Conservation (phyloP, 2,797 vertebrate genomes). For the Tarsius wallacei region DNA sequence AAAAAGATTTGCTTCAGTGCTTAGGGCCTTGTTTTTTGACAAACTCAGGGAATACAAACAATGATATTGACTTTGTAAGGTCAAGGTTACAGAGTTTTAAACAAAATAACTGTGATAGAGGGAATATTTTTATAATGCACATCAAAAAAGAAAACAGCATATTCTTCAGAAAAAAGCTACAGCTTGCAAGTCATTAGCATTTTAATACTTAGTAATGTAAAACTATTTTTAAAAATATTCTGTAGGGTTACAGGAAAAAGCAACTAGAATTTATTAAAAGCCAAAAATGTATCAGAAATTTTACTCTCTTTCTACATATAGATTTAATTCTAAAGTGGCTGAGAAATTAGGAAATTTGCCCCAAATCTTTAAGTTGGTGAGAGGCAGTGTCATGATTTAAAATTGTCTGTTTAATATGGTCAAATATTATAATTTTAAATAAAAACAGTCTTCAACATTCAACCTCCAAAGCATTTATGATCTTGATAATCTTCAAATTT, state of each 20-base stretch:
- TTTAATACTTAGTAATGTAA: conserved; percentile 40
- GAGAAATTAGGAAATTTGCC: neutral
- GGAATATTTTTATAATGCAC: conserved; percentile 76
- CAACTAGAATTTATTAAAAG: conserved; percentile 8
- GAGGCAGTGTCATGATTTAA: neutral
- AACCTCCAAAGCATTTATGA: neutral
- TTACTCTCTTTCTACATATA: neutral
- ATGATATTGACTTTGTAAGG: conserved; percentile 84
- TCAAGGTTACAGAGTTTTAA: conserved; percentile 85
- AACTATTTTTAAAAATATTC: conserved; percentile 25
- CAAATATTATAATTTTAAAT: conserved; percentile 8
- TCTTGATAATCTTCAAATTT: neutral
- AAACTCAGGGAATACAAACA: conserved; percentile 82
- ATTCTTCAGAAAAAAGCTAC: conserved; percentile 8
- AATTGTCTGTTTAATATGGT: neutral
- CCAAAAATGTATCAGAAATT: neutral
- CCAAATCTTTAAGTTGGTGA: neutral
- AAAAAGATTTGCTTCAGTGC: conserved; percentile 80
- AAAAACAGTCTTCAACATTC: neutral
- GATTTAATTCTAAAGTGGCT: neutral
- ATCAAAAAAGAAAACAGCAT: conserved; percentile 59
- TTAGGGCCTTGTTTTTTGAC: conserved; percentile 69
- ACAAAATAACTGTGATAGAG: conserved; percentile 30
- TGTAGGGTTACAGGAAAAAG: neutral
- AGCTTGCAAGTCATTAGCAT: conserved; percentile 56